These are phyloP conservation scores for Epicauta chinensis DNA, from an alignment of 1,140 invertebrate species.

Conservation along the genomic window DNA sequence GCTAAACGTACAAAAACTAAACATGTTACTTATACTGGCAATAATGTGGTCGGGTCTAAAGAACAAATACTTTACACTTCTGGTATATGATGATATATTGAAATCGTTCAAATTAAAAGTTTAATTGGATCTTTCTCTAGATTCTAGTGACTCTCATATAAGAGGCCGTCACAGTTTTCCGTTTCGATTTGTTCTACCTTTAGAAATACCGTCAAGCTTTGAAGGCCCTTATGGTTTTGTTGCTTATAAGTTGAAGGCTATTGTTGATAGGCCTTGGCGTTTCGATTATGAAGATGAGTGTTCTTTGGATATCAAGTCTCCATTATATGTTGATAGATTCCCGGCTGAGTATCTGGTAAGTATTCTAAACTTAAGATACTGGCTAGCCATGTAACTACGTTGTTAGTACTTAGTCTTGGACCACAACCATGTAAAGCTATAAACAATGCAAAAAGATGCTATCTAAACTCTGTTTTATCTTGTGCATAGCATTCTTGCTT, in stretches of 20 bases:
- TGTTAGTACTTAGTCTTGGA: too few species aligned
- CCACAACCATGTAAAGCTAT: too few species aligned
- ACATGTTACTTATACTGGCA: constrained; percentile 6
- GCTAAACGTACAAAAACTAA: constrained; percentile 1
- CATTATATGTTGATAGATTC: constrained; percentile 23
- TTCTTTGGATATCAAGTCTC: constrained; percentile 20
- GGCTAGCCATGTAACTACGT: too few species aligned
- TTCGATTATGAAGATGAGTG: constrained; percentile 26
- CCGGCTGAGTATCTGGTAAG: neutral
- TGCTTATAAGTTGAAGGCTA: constrained; percentile 22
- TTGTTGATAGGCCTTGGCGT: constrained; percentile 24
- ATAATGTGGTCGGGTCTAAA: constrained; percentile 9
- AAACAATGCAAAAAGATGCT: too few species aligned
- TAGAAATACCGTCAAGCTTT: constrained; percentile 23
- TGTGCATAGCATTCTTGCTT: too few species aligned
- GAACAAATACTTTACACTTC: constrained; percentile 10
- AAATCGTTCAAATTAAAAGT: too few species aligned
- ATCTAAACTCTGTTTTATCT: too few species aligned
- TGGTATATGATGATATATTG: neutral
- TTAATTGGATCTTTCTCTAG: too few species aligned
- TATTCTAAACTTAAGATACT: too few species aligned
- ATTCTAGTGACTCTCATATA: too few species aligned
- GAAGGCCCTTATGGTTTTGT: constrained; percentile 24
- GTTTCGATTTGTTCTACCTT: constrained; percentile 23
- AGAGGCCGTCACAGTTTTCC: constrained; percentile 14